Evolutionary conservation across 2,113 vertebrate genomes (phyloP).

Genomic region (Callospermophilus lateralis): DNA sequence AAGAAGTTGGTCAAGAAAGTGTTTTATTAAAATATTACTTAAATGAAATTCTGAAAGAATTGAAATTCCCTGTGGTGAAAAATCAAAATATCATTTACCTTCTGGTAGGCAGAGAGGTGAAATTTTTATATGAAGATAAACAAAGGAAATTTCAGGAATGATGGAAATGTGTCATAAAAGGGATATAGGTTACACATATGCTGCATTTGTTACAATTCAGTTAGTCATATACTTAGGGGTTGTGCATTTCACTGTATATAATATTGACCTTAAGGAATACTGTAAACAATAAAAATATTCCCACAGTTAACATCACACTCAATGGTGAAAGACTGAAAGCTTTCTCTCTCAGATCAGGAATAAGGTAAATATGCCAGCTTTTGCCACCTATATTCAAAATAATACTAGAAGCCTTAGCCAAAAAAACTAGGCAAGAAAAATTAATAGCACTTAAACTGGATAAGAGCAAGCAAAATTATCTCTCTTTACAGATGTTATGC

Average conservation of each 20-base stretch:
- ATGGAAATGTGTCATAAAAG: neutral
- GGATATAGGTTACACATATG: neutral
- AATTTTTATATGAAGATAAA: neutral
- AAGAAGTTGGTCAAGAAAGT: neutral
- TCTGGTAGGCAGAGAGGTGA: neutral
- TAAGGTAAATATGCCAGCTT: neutral
- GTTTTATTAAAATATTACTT: neutral
- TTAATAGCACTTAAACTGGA: neutral
- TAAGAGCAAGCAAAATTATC: neutral
- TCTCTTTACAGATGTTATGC: too few relatives aligned
- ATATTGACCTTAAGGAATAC: neutral
- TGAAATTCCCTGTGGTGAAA: neutral
- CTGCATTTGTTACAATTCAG: neutral
- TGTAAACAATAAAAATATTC: neutral
- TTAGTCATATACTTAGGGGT: neutral
- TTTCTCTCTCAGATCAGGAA: too few relatives aligned
- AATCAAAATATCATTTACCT: neutral
- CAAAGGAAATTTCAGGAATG: neutral
- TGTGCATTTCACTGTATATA: neutral
- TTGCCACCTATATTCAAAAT: neutral
- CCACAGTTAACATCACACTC: neutral
- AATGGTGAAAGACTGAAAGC: neutral
- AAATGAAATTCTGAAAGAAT: neutral
- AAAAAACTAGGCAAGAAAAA: neutral
- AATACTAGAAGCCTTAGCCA: too few relatives aligned